phyloP scores from a whole-genome alignment of 1,140 invertebrate genomes.

The Drosophila kanapiae region DNA sequence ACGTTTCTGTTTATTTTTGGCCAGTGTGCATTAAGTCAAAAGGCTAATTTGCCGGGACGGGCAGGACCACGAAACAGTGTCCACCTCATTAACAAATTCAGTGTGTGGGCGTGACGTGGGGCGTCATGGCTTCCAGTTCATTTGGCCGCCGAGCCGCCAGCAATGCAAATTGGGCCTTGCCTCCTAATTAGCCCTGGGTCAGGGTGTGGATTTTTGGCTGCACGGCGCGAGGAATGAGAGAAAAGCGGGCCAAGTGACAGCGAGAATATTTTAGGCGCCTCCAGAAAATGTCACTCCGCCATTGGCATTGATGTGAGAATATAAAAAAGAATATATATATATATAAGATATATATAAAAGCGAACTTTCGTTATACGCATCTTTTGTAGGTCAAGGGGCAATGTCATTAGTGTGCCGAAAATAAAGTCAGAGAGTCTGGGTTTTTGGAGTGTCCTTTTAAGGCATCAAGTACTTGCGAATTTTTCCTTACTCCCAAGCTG shows the following conservation, averaged over 20 bases:
- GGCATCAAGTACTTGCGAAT: neutral
- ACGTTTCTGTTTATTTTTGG: conserved; percentile 65
- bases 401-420: conserved; percentile 5
- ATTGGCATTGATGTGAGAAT: conserved; percentile 47
- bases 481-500: neutral
- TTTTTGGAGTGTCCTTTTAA: conserved; percentile 1
- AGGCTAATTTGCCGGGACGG: conserved; percentile 55
- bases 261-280: conserved; percentile 42
- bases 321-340: conserved; percentile 30
- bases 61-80: neutral
- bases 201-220: conserved; percentile 6
- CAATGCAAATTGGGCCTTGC: conserved; percentile 63
- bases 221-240: neutral
- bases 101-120: conserved; percentile 55
- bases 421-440: conserved; percentile 5
- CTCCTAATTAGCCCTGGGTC: conserved; percentile 56
- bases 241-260: conserved; percentile 17
- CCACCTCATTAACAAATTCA: conserved; percentile 69
- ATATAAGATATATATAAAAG: neutral
- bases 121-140: conserved; percentile 64
- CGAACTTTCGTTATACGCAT: conserved; percentile 1
- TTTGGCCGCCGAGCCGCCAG: conserved; percentile 39
- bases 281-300: conserved; percentile 43
- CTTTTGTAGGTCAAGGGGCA: conserved; percentile 59
- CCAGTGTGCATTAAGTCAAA: conserved; percentile 49